Evolutionary conservation across 2,888 invertebrate genomes (phyloP).

Genomic region (Drosophila formosana): DNA sequence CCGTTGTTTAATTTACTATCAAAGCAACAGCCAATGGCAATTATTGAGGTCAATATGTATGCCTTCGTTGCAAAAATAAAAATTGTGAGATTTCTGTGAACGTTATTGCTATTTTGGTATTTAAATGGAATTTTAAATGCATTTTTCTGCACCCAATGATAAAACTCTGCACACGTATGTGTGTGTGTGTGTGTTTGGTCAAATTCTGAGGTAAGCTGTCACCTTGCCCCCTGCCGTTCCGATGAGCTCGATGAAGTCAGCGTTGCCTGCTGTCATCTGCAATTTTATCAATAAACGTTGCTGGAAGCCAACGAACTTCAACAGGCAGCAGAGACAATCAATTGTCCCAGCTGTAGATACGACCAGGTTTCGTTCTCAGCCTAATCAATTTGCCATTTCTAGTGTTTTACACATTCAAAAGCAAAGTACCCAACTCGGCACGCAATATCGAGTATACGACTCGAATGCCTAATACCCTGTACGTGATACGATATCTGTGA

Average conservation of each 20-base stretch:
- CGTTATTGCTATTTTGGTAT: constrained; percentile 46
- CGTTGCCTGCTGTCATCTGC: constrained; percentile 45
- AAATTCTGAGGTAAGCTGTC: constrained; percentile 25
- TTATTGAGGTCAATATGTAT: constrained; percentile 29
- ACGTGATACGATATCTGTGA: neutral
- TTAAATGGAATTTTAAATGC: constrained; percentile 65
- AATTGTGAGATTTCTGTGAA: constrained; percentile 20
- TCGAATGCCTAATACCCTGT: neutral
- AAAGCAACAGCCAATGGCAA: constrained; percentile 40
- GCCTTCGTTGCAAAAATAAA: constrained; percentile 21
- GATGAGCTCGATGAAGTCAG: too few species aligned
- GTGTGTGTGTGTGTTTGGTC: constrained; percentile 7
- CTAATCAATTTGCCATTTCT: constrained; percentile 28
- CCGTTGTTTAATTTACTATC: constrained; percentile 56
- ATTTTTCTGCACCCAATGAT: constrained; percentile 21
- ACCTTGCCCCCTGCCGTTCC: neutral
- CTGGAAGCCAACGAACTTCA: constrained; percentile 29
- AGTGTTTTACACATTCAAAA: constrained; percentile 18
- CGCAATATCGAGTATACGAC: neutral
- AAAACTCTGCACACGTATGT: neutral
- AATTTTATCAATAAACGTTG: constrained; percentile 49
- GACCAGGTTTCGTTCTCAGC: constrained; percentile 2
- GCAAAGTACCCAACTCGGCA: neutral
- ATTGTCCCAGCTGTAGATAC: constrained; percentile 16
- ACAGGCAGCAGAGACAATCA: constrained; percentile 37